Conservation (phyloP, 2,888 invertebrate genomes). For the Lamellibrachia columna region DNA sequence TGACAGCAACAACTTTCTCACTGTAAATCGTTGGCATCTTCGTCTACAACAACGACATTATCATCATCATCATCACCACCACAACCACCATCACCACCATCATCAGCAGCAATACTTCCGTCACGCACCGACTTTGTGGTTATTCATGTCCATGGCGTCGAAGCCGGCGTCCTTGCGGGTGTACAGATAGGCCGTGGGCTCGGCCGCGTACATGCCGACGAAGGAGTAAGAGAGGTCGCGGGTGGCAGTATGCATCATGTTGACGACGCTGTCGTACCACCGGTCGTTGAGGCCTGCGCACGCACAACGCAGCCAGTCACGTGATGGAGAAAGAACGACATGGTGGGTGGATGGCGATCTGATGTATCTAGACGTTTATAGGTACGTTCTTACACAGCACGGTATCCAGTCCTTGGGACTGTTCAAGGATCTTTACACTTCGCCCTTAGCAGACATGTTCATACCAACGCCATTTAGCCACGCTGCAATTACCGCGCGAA, state of each 20-base stretch:
- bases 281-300: constrained; percentile 20
- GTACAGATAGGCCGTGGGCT: constrained; percentile 23
- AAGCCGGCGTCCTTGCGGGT: background rate
- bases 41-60: background rate
- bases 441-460: no score
- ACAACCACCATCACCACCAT: background rate
- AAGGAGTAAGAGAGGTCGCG: constrained; percentile 17
- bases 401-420: no score
- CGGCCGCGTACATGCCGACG: constrained; percentile 16
- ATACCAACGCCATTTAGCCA: no score
- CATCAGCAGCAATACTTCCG: background rate
- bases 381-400: no score
- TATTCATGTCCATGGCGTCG: background rate
- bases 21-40: background rate
- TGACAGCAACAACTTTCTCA: no score
- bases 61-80: background rate
- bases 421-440: no score
- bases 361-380: background rate
- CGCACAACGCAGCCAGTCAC: background rate
- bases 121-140: background rate
- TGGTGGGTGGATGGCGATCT: background rate
- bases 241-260: constrained; percentile 19
- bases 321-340: background rate
- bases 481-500: no score
- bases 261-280: constrained; percentile 23